phyloP scores from a whole-genome alignment of 2,113 vertebrate genomes.

The Scartelaos histophorus region DNA sequence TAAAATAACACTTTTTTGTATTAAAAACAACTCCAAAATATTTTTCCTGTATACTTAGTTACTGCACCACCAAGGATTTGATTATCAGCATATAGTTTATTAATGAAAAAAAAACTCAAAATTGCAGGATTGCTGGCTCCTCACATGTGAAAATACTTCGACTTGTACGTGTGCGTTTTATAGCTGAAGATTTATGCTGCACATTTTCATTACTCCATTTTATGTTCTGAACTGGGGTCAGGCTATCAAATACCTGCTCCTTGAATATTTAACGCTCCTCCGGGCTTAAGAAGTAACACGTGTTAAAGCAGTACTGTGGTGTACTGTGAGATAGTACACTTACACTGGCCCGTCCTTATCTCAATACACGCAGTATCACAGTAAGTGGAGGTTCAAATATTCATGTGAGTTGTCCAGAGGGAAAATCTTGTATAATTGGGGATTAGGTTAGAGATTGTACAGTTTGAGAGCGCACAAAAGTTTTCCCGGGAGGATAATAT shows the following conservation, averaged over 20 bases:
- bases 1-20: too few relatives aligned
- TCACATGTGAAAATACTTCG: slow-evolving; percentile 33
- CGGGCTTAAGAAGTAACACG: slow-evolving; percentile 15
- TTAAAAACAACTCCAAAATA: too few relatives aligned
- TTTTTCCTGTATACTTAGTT: too few relatives aligned
- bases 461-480: background rate
- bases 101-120: too few relatives aligned
- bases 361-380: slow-evolving; percentile 8
- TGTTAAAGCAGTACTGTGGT: slow-evolving; percentile 14
- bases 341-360: slow-evolving; percentile 2
- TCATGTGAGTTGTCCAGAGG: slow-evolving; percentile 22
- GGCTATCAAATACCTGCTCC: slow-evolving; percentile 41
- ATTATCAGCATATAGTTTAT: too few relatives aligned
- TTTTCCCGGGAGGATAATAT: too few relatives aligned
- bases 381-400: slow-evolving; percentile 41
- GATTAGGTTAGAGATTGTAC: background rate
- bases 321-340: background rate
- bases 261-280: slow-evolving; percentile 51
- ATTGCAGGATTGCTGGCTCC: background rate
- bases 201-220: slow-evolving; percentile 47
- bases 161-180: slow-evolving; percentile 42
- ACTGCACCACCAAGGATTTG: too few relatives aligned
- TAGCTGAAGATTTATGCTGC: slow-evolving; percentile 37
- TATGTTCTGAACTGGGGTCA: slow-evolving; percentile 27
- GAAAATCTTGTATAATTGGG: slow-evolving; percentile 17